phyloP scores from a whole-genome alignment of 2,888 invertebrate genomes.

The Malthinus flaveolus region DNA sequence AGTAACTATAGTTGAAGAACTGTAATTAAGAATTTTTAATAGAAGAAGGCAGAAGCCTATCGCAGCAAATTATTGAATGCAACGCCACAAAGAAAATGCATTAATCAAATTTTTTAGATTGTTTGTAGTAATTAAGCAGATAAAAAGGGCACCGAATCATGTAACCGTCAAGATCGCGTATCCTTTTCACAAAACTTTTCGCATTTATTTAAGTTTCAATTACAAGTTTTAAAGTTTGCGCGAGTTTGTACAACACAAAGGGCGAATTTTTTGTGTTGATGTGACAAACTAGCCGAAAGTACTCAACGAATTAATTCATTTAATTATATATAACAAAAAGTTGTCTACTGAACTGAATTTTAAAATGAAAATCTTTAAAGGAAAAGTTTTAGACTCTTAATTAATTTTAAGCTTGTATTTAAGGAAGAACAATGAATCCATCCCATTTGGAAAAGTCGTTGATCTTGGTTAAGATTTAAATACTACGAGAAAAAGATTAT shows the following conservation, averaged over 20 bases:
- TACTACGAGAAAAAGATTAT: conserved; percentile 1
- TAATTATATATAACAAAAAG: conserved; percentile 22
- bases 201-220: conserved; percentile 29
- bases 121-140: conserved; percentile 5
- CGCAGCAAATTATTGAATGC: no score
- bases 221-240: conserved; percentile 21
- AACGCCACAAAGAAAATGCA: background rate
- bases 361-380: conserved; percentile 17
- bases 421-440: conserved; percentile 12
- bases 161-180: conserved; percentile 21
- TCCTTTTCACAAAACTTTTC: conserved; percentile 22
- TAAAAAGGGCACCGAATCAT: conserved; percentile 20
- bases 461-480: conserved; percentile 8
- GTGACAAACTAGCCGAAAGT: conserved; percentile 26
- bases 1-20: no score
- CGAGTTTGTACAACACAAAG: conserved; percentile 8
- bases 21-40: no score
- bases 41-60: no score
- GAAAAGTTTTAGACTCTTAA: conserved; percentile 13
- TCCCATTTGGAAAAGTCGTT: conserved; percentile 14
- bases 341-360: conserved; percentile 18
- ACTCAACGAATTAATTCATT: conserved; percentile 23
- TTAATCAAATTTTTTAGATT: conserved; percentile 3
- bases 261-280: conserved; percentile 12
- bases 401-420: conserved; percentile 19